These are phyloP conservation scores for Anthoptus insignis DNA, from an alignment of 2,888 invertebrate genomes.

Conservation along the genomic window DNA sequence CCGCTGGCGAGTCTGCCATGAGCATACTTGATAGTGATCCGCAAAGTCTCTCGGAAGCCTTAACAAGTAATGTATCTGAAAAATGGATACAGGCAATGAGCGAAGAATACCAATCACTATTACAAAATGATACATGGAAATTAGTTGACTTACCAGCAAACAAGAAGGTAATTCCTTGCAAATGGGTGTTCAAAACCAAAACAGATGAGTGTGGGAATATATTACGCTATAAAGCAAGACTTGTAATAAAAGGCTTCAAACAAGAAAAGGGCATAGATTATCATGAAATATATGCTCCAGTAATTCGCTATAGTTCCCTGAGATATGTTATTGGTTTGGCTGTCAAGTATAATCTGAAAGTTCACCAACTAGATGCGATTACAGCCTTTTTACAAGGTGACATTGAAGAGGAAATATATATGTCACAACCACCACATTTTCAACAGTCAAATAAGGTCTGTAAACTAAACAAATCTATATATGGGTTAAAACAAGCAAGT, in stretches of 20 bases:
- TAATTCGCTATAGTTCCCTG: constrained; percentile 37
- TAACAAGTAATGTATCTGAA: constrained; percentile 32
- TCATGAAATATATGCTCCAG: constrained; percentile 42
- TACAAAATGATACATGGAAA: too few relatives aligned
- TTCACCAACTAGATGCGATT: constrained; percentile 28
- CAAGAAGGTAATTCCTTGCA: constrained; percentile 43
- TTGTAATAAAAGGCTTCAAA: constrained; percentile 51
- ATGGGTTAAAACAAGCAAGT: too few relatives aligned
- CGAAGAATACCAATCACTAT: constrained; percentile 9
- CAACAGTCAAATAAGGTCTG: background rate
- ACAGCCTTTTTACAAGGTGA: constrained; percentile 37
- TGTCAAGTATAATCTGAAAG: constrained; percentile 29
- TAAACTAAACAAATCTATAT: background rate
- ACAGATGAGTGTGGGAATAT: constrained; percentile 45
- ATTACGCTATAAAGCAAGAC: constrained; percentile 48
- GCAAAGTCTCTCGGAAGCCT: too few relatives aligned
- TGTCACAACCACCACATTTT: constrained; percentile 40
- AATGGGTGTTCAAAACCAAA: constrained; percentile 52
- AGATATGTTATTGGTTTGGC: constrained; percentile 38
- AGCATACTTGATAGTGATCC: too few relatives aligned
- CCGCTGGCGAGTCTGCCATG: too few relatives aligned
- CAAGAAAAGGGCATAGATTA: constrained; percentile 45
- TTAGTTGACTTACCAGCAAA: too few relatives aligned
- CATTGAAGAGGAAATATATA: constrained; percentile 41
- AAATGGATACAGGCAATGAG: constrained; percentile 39